Base-by-base conservation (phyloP, 2,888 invertebrate genomes). In the Lasiommata megera region DNA sequence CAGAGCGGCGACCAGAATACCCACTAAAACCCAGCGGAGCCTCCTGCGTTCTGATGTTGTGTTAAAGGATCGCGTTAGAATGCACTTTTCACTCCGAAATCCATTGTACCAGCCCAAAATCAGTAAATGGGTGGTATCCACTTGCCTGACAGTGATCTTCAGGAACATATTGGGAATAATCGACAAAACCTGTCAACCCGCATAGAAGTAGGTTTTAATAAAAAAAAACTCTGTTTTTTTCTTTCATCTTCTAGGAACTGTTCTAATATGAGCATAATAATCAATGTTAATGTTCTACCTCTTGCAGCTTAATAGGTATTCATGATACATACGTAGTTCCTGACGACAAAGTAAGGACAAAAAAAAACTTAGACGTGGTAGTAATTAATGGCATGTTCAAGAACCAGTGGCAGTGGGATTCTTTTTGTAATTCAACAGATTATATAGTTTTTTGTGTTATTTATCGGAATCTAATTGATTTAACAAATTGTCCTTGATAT, bases 371-470 rank as follows among this genome's bases (percentile, higher is more conserved):
- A 29, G 48, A 3, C 9, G 8, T 40, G n/a, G 11, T 17, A 1
- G 28, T 18, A 28, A 51, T 51, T 29, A 38, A 28, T 16, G 11
- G n/a, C 37, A 14, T 29, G 41, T 31, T 31, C 29, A 17, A 41
- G 52, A 41, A 52, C 29, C 41, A 8, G 12, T 41, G 31, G 40
- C 52, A 31, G 9, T 41, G 40, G 31, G 56, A 64, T 62, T 61
- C n/a, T 46, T 31, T 50, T 53, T 46, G 38, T 36, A 6, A n/a
- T 46, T 14, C 46, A 47, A 12, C 44, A 14, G 31, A 31, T 31
- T 31, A 11, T 41, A 28, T 9, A 50, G 41, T 41, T 52, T 46
- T 50, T 52, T 52, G 41, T 41, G 17, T n/a, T 37, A 18, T 12
- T 40, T 17, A 52, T n/a, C 12, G 40, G 41, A 52, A 41, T 41